phyloP scores from a whole-genome alignment of 2,797 vertebrate species.

The Paedocypris micromegethes region DNA sequence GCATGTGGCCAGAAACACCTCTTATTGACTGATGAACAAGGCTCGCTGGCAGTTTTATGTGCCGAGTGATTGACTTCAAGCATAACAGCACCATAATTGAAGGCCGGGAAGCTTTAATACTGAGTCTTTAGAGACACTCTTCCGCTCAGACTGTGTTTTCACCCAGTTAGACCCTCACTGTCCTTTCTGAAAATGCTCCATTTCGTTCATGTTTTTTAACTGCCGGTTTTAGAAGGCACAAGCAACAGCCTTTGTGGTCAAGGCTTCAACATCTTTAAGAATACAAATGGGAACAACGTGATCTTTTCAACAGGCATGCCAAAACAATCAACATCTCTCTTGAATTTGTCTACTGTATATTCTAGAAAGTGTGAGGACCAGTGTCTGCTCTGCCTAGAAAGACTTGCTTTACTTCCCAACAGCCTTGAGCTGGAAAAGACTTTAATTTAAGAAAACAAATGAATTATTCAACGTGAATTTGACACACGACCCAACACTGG shows the following conservation, averaged over 20 bases:
- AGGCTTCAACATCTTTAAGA: too few relatives aligned
- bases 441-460: conserved; percentile 33
- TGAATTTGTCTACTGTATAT: too few relatives aligned
- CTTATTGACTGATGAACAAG: conserved; percentile 34
- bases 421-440: conserved; percentile 24
- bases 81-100: conserved; percentile 66
- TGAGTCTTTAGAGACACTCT: conserved; percentile 40
- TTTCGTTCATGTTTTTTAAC: too few relatives aligned
- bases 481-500: conserved; percentile 24
- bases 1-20: conserved; percentile 8
- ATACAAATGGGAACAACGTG: too few relatives aligned
- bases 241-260: too few relatives aligned
- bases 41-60: conserved; percentile 63
- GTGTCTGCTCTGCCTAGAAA: conserved; percentile 15
- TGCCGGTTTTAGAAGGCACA: too few relatives aligned
- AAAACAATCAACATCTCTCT: too few relatives aligned
- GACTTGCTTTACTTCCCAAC: conserved; percentile 26
- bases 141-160: conserved; percentile 16
- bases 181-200: too few relatives aligned
- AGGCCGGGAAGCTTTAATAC: conserved; percentile 51
- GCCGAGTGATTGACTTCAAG: conserved; percentile 63
- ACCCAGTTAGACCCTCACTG: too few relatives aligned
- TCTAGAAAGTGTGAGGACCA: neutral
- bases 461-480: conserved; percentile 12
- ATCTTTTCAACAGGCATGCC: too few relatives aligned